Evolutionary conservation across 2,888 invertebrate genomes (phyloP), one percentile per base, ranked within the genome.

Genomic region (Lacanobia wlatinum): DNA sequence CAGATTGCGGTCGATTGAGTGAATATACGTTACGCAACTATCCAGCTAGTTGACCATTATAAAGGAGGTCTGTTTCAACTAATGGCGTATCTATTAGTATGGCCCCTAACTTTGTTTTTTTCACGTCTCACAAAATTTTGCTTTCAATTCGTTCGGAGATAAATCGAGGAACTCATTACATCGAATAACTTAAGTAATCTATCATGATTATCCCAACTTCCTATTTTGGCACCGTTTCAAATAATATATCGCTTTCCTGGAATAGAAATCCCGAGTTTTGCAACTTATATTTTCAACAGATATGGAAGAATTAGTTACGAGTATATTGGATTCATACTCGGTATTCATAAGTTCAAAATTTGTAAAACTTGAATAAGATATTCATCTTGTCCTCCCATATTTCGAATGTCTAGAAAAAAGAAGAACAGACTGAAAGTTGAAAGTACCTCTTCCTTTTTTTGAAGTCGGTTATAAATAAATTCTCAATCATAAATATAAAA

Each of bases 141-240:
- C 4, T 59, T 53, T 23, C 55, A 52, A 66, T 68, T 23, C 40
- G 52, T 81, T 53, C n/a, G 23, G 5, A 60, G 14, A 28, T 59
- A 67, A 70, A 76, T 65, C 48, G 34, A 55, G 67, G 28, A 67
- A 61, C 66, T 84, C 82, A 72, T 82, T 83, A 66, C 60, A 65
- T 34, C 63, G 52, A 66, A 63, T 65, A 72, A 73, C 53, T 76
- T 84, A 46, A 50, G 71, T 64, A 82, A 84, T 84, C 72, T 34
- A 67, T 84, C 83, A 82, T 76, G 63, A 79, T 84, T 79, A 84
- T 64, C 34, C 28, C 60, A 55, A 70, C 59, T 75, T 70, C 68
- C 56, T 63, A 64, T 70, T 70, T 82, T 84, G 84, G 84, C 84
- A 74, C n/a, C 52, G 66, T 59, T 79, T 82, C 82, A 84, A 82